phyloP scores from a whole-genome alignment of 2,113 vertebrate species.

The Typhlomys cinereus region DNA sequence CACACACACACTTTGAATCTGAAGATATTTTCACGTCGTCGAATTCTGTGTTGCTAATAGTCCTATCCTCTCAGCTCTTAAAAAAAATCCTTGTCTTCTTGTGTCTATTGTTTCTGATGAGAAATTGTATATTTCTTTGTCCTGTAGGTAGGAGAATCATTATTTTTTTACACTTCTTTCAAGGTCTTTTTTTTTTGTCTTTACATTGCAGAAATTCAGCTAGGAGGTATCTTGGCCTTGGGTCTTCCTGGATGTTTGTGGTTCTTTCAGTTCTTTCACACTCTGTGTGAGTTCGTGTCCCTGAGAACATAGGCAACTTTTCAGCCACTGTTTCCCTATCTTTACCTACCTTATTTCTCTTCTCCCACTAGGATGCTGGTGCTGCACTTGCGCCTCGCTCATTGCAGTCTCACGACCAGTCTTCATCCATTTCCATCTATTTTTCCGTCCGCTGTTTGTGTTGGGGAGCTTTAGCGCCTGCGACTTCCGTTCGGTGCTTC shows the following conservation, averaged over 20 bases:
- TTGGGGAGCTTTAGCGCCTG: not conserved
- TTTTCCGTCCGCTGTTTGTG: not conserved
- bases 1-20: not conserved
- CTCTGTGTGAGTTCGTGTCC: not conserved
- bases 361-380: not conserved
- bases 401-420: not conserved
- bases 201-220: not conserved
- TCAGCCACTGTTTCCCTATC: not conserved
- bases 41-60: not conserved
- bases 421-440: not conserved
- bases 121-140: not conserved
- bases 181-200: not conserved
- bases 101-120: not conserved
- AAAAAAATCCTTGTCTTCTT: not conserved
- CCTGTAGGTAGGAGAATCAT: not conserved
- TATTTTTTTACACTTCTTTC: not conserved
- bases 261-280: not conserved
- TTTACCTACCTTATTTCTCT: not conserved
- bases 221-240: not conserved
- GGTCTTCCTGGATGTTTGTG: not conserved
- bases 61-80: not conserved
- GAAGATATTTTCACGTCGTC: not conserved
- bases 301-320: not conserved
- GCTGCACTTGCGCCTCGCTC: not conserved
- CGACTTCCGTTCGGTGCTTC: not conserved